Evolutionary conservation across 1,140 invertebrate species (phyloP).

Genomic region (Pentalonia nigronervosa): DNA sequence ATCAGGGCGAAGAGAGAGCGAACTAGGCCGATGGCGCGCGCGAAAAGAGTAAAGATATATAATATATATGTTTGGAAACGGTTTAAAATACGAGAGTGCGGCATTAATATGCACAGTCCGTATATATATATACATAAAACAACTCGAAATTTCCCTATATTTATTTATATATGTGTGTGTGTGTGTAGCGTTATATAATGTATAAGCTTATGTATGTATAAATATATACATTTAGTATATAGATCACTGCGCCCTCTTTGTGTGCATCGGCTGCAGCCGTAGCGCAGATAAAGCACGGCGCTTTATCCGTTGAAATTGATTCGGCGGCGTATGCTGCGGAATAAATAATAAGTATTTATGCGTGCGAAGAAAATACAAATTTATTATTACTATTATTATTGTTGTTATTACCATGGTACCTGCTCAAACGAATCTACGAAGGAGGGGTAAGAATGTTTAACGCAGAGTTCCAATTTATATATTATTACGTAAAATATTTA

Average conservation of each 20-base stretch:
- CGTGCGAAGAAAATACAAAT: slow-evolving; percentile 30
- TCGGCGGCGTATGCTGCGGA: background rate
- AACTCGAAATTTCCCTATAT: background rate
- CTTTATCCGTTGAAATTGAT: slow-evolving; percentile 42
- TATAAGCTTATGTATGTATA: background rate
- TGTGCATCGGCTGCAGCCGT: background rate
- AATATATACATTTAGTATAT: background rate
- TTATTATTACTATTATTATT: background rate
- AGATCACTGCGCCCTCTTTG: background rate
- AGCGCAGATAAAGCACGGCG: slow-evolving; percentile 28
- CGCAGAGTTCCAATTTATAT: background rate
- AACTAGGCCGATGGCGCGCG: background rate
- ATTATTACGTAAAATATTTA: background rate
- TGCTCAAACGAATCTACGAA: background rate
- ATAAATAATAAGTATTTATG: slow-evolving; percentile 12
- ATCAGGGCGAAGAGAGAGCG: background rate
- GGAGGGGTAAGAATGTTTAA: no score
- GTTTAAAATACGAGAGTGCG: slow-evolving; percentile 5
- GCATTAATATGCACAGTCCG: background rate
- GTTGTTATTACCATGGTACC: background rate
- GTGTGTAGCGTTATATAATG: background rate
- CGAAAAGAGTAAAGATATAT: background rate
- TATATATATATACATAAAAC: slow-evolving; percentile 4
- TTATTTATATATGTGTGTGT: background rate
- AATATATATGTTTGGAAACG: slow-evolving; percentile 1